A percentile compares a stretch with the other conserved stretches of the same genome.
These are phyloP conservation scores for Ellobium chinense DNA, from an alignment of 2,888 invertebrate species.

Conservation along the genomic window DNA sequence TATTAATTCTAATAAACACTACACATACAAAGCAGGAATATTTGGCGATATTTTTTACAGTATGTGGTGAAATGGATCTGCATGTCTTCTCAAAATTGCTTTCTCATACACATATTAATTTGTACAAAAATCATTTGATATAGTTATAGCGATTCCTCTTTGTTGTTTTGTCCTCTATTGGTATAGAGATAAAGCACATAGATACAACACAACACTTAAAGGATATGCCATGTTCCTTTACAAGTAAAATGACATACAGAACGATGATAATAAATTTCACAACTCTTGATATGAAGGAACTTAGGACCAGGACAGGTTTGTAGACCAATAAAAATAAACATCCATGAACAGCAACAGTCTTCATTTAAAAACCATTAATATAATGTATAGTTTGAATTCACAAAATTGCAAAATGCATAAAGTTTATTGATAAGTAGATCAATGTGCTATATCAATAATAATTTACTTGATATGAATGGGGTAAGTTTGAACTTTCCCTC, in stretches of 20 bases:
- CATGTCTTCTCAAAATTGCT: slow-evolving; percentile 30
- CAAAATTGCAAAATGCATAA: slow-evolving; percentile 42
- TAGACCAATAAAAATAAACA: slow-evolving; percentile 28
- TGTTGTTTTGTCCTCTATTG: background rate
- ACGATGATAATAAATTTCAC: slow-evolving; percentile 30
- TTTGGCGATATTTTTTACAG: too few relatives aligned
- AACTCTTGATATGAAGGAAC: slow-evolving; percentile 39
- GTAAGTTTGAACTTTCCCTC: background rate
- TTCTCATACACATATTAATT: slow-evolving; percentile 27
- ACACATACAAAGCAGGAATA: slow-evolving; percentile 30
- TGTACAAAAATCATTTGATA: slow-evolving; percentile 6
- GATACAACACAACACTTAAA: slow-evolving; percentile 39
- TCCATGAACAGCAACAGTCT: slow-evolving; percentile 3
- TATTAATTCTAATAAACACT: slow-evolving; percentile 9
- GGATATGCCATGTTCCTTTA: slow-evolving; percentile 29
- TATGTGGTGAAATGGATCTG: slow-evolving; percentile 6
- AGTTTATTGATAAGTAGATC: slow-evolving; percentile 23
- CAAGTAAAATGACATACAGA: slow-evolving; percentile 14
- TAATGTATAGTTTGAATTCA: slow-evolving; percentile 21
- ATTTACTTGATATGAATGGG: slow-evolving; percentile 25
- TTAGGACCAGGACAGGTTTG: slow-evolving; percentile 2
- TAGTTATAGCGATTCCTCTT: background rate
- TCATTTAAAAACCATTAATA: slow-evolving; percentile 11
- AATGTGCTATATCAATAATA: slow-evolving; percentile 16
- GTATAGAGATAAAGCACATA: slow-evolving; percentile 33